Evolutionary conservation across 2,888 invertebrate species (phyloP).

Genomic region (Euzophera pinguis): DNA sequence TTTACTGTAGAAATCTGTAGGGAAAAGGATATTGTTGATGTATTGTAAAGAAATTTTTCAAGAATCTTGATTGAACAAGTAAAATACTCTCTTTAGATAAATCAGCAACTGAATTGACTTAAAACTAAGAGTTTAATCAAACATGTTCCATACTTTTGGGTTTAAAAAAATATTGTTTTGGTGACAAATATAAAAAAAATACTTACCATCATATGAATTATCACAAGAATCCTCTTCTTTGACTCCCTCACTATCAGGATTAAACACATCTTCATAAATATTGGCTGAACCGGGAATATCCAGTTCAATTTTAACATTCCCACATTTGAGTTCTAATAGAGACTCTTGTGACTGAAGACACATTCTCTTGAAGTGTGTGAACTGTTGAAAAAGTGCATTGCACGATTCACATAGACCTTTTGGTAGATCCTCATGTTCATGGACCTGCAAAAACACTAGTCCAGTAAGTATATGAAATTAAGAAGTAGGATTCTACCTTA

Average conservation of each 20-base stretch:
- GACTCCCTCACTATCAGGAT: conserved; percentile 20
- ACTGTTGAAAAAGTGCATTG: conserved; percentile 48
- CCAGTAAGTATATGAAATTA: no score
- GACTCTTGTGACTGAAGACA: conserved; percentile 59
- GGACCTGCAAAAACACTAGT: conserved; percentile 38
- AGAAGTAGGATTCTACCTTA: no score
- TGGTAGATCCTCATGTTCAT: conserved; percentile 49
- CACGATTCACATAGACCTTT: conserved; percentile 59
- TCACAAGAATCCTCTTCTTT: conserved; percentile 16
- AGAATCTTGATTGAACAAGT: no score
- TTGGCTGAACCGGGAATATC: conserved; percentile 8
- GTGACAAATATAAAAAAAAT: no score
- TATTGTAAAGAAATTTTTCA: no score
- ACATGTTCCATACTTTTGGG: not conserved
- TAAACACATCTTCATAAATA: conserved; percentile 14
- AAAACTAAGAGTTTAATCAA: no score
- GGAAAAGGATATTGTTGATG: no score
- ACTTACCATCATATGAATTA: conserved; percentile 17
- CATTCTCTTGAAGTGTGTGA: conserved; percentile 56
- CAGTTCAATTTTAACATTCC: conserved; percentile 26
- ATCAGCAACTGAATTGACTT: no score
- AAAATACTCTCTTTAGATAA: no score
- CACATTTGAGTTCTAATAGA: conserved; percentile 32
- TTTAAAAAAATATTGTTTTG: not conserved
- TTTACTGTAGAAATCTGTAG: no score